A percentile compares a stretch with the other conserved stretches of the same genome.
phyloP scores from a whole-genome alignment of 1,140 invertebrate species.

The Babylonia areolata region DNA sequence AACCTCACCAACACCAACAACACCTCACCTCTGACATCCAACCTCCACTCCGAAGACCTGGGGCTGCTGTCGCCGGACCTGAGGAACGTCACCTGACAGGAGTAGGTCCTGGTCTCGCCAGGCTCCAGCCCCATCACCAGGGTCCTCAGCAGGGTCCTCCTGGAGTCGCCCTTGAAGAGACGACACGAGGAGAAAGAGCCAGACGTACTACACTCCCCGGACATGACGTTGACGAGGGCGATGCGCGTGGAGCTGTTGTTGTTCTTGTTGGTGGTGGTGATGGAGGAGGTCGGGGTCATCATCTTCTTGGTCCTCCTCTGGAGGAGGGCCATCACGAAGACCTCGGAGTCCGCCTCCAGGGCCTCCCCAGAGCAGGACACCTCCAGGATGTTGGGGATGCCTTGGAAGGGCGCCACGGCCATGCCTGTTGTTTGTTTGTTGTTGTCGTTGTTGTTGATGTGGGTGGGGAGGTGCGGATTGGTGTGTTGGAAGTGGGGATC shows the following conservation, averaged over 20 bases:
- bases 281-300: neutral
- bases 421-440: too few relatives aligned
- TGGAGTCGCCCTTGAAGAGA: neutral
- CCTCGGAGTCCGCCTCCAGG: neutral
- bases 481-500: too few relatives aligned
- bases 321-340: constrained; percentile 4
- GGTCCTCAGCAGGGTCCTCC: neutral
- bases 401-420: neutral
- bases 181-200: constrained; percentile 14
- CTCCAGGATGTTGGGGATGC: constrained; percentile 16
- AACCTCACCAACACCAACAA: too few relatives aligned
- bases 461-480: too few relatives aligned
- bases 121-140: neutral
- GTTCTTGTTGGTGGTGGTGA: too few relatives aligned
- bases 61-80: constrained; percentile 7
- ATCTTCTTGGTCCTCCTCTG: too few relatives aligned
- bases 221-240: neutral
- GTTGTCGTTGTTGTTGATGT: too few relatives aligned
- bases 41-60: neutral
- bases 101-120: neutral
- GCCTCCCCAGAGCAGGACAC: constrained; percentile 16
- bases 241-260: neutral
- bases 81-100: neutral
- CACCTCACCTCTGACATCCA: neutral
- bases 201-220: constrained; percentile 7